Evolutionary conservation across 2,888 invertebrate genomes (phyloP), one percentile per base, ranked within the genome.

Genomic region (Drosophila yooni): DNA sequence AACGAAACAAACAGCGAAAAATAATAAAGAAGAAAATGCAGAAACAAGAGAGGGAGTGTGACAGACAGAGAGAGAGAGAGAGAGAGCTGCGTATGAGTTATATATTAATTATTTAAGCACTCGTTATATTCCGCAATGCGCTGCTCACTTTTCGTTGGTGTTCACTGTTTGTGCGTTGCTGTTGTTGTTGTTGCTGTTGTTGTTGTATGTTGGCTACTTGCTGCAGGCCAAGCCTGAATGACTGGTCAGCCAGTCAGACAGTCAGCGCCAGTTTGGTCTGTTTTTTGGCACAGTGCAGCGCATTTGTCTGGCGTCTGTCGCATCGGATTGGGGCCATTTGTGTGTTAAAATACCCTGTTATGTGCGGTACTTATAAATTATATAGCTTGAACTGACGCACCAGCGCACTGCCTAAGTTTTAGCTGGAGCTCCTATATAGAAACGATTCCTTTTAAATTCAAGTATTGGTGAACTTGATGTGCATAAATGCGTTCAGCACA

Each of bases 21-120:
- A 50, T 38, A 64, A 63, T 70, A 56, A 25, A 43, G 46, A 25
- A 43, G 46, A 43, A 27, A 31, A 25, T 18, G 43, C 56, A 43
- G 18, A 33, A 34, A 8, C 34, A 11, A 70, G 54, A 58, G 29
- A 7, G 0, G 2, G 46, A 15, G 43, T 21, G 21, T 6, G 13
- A 11, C 0, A 38, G 43, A 57, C n/a, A 40, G 27, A 51, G 25
- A 21, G 13, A 48, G 4, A 10, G 29, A 21, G 5, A 36, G 25
- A 13, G 7, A 59, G 18, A 21, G 51, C 85, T 87, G 87, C 90
- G 88, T 88, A 90, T 90, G 90, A 88, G 88, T 79, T 87, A 88
- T 88, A 79, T 79, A 88, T 88, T 88, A 87, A 90, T 88, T 90
- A 88, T 88, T 90, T 82, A 87, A 84, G 80, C 83, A 73, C 87